Evolutionary conservation across 2,888 invertebrate genomes (phyloP).

Genomic region (Habrosyne pyritoides): DNA sequence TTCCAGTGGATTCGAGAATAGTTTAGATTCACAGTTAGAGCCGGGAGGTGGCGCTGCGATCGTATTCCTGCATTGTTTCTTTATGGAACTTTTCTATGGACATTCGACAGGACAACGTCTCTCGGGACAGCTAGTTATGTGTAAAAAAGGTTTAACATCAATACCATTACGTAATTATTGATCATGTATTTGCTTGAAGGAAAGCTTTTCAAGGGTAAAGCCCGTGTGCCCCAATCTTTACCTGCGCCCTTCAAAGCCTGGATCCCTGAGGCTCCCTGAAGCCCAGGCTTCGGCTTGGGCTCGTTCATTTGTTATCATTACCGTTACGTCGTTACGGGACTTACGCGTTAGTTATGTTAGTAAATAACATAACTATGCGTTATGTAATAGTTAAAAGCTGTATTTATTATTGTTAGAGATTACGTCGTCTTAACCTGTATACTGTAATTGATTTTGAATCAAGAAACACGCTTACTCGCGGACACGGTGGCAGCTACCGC

Average conservation of each 20-base stretch:
- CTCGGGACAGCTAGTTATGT: no score
- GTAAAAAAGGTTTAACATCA: no score
- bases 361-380: background rate
- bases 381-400: background rate
- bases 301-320: slow-evolving; percentile 57
- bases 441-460: no score
- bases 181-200: background rate
- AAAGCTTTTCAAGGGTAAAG: slow-evolving; percentile 1
- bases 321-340: slow-evolving; percentile 24
- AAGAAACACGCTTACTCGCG: no score
- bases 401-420: background rate
- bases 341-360: background rate
- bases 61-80: no score
- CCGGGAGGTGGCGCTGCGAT: no score
- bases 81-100: no score
- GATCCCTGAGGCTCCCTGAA: slow-evolving; percentile 33
- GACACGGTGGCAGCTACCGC: no score
- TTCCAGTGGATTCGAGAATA: no score
- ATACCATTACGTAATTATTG: no score
- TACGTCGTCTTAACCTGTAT: background rate
- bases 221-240: slow-evolving; percentile 19
- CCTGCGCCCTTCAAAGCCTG: slow-evolving; percentile 36
- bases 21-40: no score
- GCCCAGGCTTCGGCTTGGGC: slow-evolving; percentile 25
- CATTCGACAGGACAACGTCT: no score